Evolutionary conservation across 1,140 invertebrate species (phyloP).

Genomic region (Euglossa dilemma): DNA sequence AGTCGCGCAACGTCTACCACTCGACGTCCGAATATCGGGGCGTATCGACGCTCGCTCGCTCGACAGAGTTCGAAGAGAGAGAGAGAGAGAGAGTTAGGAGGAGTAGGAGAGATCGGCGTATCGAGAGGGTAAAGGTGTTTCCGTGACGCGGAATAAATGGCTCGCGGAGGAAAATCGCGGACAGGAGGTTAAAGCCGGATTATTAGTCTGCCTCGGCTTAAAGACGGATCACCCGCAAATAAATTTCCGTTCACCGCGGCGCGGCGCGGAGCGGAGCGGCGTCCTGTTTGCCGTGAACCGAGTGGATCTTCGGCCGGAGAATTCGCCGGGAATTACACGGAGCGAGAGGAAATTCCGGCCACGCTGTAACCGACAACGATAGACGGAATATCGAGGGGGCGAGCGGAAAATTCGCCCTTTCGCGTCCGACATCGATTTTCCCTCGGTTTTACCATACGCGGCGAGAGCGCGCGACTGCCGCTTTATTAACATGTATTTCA

Average conservation of each 20-base stretch:
- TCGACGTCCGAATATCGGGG: too few relatives aligned
- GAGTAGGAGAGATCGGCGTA: too few relatives aligned
- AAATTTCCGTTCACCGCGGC: slow-evolving; percentile 43
- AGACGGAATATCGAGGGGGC: not conserved
- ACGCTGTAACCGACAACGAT: slow-evolving; percentile 31
- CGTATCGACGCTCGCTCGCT: too few relatives aligned
- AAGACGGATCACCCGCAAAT: slow-evolving; percentile 25
- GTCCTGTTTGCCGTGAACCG: not conserved
- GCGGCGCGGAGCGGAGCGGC: too few relatives aligned
- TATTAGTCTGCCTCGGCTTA: slow-evolving; percentile 22
- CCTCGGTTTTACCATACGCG: too few relatives aligned
- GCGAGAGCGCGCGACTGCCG: not conserved
- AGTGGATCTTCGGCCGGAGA: slow-evolving; percentile 7
- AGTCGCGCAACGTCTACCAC: too few relatives aligned
- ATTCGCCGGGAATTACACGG: slow-evolving; percentile 39
- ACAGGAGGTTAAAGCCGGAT: slow-evolving; percentile 4
- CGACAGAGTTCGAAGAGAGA: too few relatives aligned
- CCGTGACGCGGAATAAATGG: too few relatives aligned
- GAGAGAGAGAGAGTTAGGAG: too few relatives aligned
- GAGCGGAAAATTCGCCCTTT: not conserved
- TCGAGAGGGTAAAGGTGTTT: too few relatives aligned
- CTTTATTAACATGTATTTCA: not conserved
- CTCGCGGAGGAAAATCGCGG: not conserved
- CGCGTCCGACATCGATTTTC: not conserved
- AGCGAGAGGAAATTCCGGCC: slow-evolving; percentile 6